Percentiles rank a stretch among this genome's conserved stretches.
Conservation (phyloP, 1,140 invertebrate species). For the Pollicipes pollicipes region DNA sequence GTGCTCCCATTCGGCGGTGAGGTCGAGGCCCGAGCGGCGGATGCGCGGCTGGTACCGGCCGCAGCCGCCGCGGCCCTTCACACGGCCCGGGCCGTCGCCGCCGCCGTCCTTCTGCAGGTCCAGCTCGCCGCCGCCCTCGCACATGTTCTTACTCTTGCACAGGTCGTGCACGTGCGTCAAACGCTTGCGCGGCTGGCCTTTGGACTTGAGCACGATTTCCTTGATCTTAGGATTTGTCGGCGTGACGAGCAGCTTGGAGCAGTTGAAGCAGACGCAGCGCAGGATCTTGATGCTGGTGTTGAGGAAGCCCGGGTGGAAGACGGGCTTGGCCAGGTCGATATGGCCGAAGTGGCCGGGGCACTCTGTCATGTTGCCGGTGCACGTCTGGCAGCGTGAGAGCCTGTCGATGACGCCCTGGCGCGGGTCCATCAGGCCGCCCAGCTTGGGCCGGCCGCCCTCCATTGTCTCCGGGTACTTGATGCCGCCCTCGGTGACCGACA, state of each 20-base stretch:
- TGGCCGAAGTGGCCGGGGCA: constrained; percentile 99
- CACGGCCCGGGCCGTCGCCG: neutral
- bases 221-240: constrained; percentile 95
- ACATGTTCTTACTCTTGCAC: constrained; percentile 95
- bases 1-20: constrained; percentile 94
- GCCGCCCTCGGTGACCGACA: constrained; percentile 93
- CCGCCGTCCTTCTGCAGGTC: constrained; percentile 32
- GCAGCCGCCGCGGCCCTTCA: constrained; percentile 81
- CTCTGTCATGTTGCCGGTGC: constrained; percentile 92
- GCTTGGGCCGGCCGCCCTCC: constrained; percentile 92
- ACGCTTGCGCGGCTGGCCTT: constrained; percentile 87
- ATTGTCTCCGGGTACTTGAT: constrained; percentile 89
- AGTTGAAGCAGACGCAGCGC: constrained; percentile 93
- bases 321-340: constrained; percentile 93
- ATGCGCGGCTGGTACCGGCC: constrained; percentile 93
- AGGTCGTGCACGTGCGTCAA: constrained; percentile 91
- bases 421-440: constrained; percentile 97
- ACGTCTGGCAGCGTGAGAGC: constrained; percentile 85
- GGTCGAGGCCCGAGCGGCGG: constrained; percentile 66
- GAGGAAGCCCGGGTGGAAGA: constrained; percentile 95
- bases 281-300: constrained; percentile 94
- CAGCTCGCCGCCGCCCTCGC: constrained; percentile 96
- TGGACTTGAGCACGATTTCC: constrained; percentile 90
- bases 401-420: constrained; percentile 93
- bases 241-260: constrained; percentile 84